A percentile compares a stretch with the other conserved stretches of the same genome.
Evolutionary conservation across 1,140 invertebrate species (phyloP).

Genomic region (Belonocnema kinseyi): DNA sequence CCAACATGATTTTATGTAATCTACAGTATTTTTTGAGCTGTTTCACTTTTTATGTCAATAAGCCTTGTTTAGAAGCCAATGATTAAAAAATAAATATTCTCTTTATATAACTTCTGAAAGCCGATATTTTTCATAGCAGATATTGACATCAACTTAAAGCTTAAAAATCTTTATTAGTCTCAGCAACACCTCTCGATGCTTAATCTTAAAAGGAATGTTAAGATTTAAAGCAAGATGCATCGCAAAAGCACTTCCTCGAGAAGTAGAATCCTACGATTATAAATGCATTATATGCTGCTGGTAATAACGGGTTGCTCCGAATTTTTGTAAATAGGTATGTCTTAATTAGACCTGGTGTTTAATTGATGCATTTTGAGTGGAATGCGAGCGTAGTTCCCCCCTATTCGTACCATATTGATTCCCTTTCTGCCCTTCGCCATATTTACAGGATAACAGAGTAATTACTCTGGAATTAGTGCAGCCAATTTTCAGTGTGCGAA

Average conservation of each 20-base stretch:
- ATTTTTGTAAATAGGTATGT: constrained; percentile 67
- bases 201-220: no score
- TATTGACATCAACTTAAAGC: no score
- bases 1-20: no score
- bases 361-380: constrained; percentile 65
- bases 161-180: no score
- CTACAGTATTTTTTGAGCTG: no score
- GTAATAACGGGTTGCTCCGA: constrained; percentile 47
- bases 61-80: no score
- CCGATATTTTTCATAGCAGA: no score
- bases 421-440: background rate
- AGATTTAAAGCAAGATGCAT: background rate
- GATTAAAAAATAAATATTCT: no score
- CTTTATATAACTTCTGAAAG: no score
- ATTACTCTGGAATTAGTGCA: constrained; percentile 68
- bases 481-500: constrained; percentile 55
- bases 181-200: no score
- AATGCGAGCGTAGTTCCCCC: constrained; percentile 53
- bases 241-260: constrained; percentile 10
- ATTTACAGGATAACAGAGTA: constrained; percentile 61
- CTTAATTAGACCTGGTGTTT: constrained; percentile 70
- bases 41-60: no score
- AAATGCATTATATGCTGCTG: constrained; percentile 57
- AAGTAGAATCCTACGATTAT: constrained; percentile 68
- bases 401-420: constrained; percentile 36